Evolutionary conservation across 1,140 invertebrate species (phyloP).

Genomic region (Cydia fagiglandana): DNA sequence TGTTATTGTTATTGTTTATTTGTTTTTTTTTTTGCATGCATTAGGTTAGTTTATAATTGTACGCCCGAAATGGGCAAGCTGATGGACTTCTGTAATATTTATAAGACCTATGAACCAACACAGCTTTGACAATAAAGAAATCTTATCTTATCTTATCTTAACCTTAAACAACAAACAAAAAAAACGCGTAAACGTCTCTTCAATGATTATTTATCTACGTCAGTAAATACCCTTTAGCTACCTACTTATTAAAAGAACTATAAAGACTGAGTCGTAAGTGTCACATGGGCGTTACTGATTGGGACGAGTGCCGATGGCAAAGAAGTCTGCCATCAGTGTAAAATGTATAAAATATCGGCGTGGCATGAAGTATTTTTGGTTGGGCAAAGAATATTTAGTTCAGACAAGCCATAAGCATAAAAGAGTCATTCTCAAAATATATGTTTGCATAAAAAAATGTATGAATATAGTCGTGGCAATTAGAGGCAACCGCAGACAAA

Average conservation of each 20-base stretch:
- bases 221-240: slow-evolving; percentile 21
- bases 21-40: no score
- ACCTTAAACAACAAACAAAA: slow-evolving; percentile 6
- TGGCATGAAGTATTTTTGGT: slow-evolving; percentile 39
- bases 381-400: slow-evolving; percentile 31
- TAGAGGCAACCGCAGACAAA: no score
- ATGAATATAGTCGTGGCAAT: no score
- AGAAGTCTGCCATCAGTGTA: slow-evolving; percentile 37
- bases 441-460: no score
- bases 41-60: no score
- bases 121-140: no score
- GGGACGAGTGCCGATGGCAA: slow-evolving; percentile 19
- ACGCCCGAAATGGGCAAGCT: no score
- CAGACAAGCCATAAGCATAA: slow-evolving; percentile 13
- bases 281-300: slow-evolving; percentile 11
- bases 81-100: no score
- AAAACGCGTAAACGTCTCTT: neutral
- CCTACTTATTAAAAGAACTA: neutral
- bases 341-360: slow-evolving; percentile 47
- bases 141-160: no score
- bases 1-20: no score
- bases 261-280: slow-evolving; percentile 24
- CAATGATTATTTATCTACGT: neutral
- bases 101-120: no score
- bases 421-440: no score